Evolutionary conservation across 2,113 vertebrate genomes (phyloP), one percentile per base, ranked within the genome.

Genomic region (Plestiodon gilberti): DNA sequence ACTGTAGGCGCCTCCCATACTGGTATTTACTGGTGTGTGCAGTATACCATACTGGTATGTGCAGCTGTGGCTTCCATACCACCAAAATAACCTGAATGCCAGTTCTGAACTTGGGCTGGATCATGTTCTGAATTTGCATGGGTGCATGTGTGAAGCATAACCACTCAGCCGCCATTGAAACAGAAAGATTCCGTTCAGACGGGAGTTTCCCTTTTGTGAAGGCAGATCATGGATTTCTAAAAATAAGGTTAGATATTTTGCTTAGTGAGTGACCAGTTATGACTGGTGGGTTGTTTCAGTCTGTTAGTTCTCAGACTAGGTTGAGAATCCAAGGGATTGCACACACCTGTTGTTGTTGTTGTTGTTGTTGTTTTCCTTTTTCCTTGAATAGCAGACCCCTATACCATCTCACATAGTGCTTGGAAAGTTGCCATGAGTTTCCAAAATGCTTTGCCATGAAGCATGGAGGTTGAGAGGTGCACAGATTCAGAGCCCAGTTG

Each of bases 191-290:
- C 1, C 52, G 1, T 71, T 87, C 65, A 20, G 14, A 74, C 73
- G 87, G 86, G 81, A 48, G 25, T 82, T 59, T 11, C 61, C 57
- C 84, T 67, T n/a, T 85, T 69, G 5, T 61, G 57, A 82, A 85
- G 83, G 74, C 59, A 74, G 35, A 11, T 84, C 70, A 40, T 76
- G 61, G 43, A 35, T 52, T 91, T 57, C 75, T 90, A 64, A 84
- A 87, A 87, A 81, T 81, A 82, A 25, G 1, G 87, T 18, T 69
- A 15, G 73, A 67, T 48, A 20, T 55, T 65, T 30, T 0, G 0
- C 1, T 52, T 74, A 83, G 40, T 48, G 43, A 17, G 33, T 76
- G 78, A 83, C 1, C 8, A 0, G 38, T 89, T 87, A 35, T 83
- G 87, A 33, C 22, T n/a, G 9, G 30, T n/a, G 9, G 30, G 77